These are phyloP conservation scores for Tricholaema leucomelas DNA, from an alignment of 2,113 vertebrate genomes.

Conservation along the genomic window DNA sequence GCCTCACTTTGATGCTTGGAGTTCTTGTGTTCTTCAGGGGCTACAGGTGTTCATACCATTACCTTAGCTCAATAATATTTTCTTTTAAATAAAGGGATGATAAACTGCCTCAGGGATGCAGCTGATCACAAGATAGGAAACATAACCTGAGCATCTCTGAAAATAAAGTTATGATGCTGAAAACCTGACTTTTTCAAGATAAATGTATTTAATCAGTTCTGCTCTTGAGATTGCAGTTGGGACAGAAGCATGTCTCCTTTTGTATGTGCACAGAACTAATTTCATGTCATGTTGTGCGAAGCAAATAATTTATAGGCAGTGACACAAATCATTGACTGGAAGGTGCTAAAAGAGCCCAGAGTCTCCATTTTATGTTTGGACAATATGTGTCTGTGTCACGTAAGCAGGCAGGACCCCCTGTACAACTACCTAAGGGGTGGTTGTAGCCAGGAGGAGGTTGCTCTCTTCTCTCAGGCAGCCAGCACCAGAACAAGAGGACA, in stretches of 20 bases:
- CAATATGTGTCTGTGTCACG: not conserved
- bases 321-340: not conserved
- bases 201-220: slow-evolving; percentile 7
- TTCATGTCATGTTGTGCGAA: not conserved
- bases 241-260: not conserved
- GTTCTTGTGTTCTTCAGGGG: not conserved
- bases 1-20: not conserved
- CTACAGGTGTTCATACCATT: not conserved
- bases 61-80: not conserved
- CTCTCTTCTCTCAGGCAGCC: too few relatives aligned
- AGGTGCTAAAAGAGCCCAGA: not conserved
- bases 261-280: not conserved
- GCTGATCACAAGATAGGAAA: not conserved
- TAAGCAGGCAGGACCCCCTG: not conserved
- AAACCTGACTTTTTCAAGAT: not conserved
- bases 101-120: not conserved
- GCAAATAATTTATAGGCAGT: not conserved
- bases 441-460: too few relatives aligned
- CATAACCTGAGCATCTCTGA: not conserved
- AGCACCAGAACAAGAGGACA: too few relatives aligned
- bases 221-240: not conserved
- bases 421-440: too few relatives aligned
- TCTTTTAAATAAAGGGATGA: not conserved
- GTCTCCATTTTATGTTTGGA: not conserved
- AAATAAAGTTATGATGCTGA: not conserved